Evolutionary conservation across 2,113 vertebrate species (phyloP).

Genomic region (Gasterosteus nipponicus): DNA sequence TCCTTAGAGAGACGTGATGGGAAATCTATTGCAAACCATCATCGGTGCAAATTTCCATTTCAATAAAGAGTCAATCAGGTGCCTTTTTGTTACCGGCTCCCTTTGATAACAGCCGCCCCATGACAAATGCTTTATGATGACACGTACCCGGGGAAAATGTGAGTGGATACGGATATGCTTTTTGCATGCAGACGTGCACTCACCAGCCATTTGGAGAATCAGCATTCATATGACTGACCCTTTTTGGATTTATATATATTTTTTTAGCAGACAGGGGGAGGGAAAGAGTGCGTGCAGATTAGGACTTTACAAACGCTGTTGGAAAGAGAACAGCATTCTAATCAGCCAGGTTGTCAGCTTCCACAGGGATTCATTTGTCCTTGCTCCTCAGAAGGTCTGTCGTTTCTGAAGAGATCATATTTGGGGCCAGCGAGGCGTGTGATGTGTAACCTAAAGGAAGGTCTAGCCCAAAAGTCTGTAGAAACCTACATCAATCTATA

Average conservation of each 20-base stretch:
- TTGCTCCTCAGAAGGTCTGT: slow-evolving; percentile 1
- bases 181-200: slow-evolving; percentile 24
- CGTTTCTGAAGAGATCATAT: slow-evolving; percentile 22
- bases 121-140: slow-evolving; percentile 53
- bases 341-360: slow-evolving; percentile 24
- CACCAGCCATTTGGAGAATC: slow-evolving; percentile 28
- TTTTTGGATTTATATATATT: slow-evolving; percentile 60
- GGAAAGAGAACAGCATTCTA: slow-evolving; percentile 7
- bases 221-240: slow-evolving; percentile 33
- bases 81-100: slow-evolving; percentile 6
- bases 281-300: slow-evolving; percentile 26
- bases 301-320: slow-evolving; percentile 13
- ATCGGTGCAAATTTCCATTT: slow-evolving; percentile 39
- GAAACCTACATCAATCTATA: background rate
- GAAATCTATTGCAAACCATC: slow-evolving; percentile 46
- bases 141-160: slow-evolving; percentile 26
- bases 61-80: slow-evolving; percentile 41
- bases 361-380: slow-evolving; percentile 24
- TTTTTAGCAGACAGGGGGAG: slow-evolving; percentile 48
- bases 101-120: slow-evolving; percentile 15
- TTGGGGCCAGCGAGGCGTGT: background rate
- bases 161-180: slow-evolving; percentile 1
- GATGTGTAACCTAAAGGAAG: background rate
- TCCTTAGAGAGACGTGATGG: slow-evolving; percentile 24
- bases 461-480: background rate